These are phyloP conservation scores for Python bivittatus DNA, from an alignment of 2,113 vertebrate species.

Conservation along the genomic window DNA sequence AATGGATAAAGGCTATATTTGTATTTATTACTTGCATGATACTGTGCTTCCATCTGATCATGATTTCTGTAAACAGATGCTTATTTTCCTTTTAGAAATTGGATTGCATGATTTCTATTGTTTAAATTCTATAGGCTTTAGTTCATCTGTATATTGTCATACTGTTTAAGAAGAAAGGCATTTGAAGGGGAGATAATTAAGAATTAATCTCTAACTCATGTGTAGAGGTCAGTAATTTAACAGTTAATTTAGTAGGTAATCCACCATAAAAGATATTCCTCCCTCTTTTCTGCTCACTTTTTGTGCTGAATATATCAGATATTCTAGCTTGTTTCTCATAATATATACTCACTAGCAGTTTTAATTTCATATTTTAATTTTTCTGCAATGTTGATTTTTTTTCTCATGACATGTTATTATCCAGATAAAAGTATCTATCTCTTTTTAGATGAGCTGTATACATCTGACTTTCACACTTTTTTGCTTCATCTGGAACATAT, in stretches of 20 bases:
- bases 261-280: background rate
- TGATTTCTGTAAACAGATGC: background rate
- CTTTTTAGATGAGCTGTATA: background rate
- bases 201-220: slow-evolving; percentile 3
- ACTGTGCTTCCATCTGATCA: background rate
- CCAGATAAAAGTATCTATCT: background rate
- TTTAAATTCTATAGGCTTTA: background rate
- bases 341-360: background rate
- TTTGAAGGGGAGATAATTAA: slow-evolving; percentile 11
- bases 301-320: background rate
- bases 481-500: background rate
- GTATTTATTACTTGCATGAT: background rate
- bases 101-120: background rate
- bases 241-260: slow-evolving; percentile 15
- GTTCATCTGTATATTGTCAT: background rate
- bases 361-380: background rate
- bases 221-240: slow-evolving; percentile 13
- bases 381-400: background rate
- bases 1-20: background rate
- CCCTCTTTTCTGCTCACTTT: background rate
- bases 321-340: background rate
- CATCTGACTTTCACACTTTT: background rate
- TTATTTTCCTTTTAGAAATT: background rate
- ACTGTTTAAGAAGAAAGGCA: background rate
- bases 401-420: background rate